Conservation (phyloP, 1,140 invertebrate species). For the Cotesia glomerata region DNA sequence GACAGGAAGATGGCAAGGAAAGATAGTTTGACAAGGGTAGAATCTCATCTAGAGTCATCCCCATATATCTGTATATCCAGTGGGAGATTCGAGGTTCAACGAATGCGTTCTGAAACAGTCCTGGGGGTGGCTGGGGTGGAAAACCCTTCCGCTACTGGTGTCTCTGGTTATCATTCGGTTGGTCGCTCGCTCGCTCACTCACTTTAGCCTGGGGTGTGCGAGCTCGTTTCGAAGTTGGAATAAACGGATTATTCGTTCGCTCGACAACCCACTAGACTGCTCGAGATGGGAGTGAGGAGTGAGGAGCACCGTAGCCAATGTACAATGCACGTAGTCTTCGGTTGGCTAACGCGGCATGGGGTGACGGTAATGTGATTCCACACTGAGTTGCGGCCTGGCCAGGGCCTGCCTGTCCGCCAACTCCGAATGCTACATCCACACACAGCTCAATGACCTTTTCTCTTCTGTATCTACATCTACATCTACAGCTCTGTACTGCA, state of each 20-base stretch:
- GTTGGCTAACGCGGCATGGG: slow-evolving; percentile 48
- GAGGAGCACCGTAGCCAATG: slow-evolving; percentile 39
- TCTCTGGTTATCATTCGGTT: background rate
- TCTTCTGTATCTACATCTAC: background rate
- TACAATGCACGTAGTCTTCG: slow-evolving; percentile 54
- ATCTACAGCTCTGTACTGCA: no score
- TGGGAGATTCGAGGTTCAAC: slow-evolving; percentile 21
- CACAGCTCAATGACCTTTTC: slow-evolving; percentile 14
- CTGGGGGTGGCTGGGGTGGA: background rate
- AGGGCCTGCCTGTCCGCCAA: slow-evolving; percentile 41
- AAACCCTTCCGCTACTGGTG: slow-evolving; percentile 11
- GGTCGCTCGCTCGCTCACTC: slow-evolving; percentile 10
- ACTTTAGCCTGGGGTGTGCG: slow-evolving; percentile 24
- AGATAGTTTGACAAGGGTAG: slow-evolving; percentile 27
- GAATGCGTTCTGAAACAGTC: slow-evolving; percentile 11
- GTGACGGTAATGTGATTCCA: slow-evolving; percentile 58
- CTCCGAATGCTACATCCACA: slow-evolving; percentile 40
- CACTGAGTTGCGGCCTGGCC: slow-evolving; percentile 47
- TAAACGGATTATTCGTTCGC: slow-evolving; percentile 59
- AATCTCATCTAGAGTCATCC: slow-evolving; percentile 26
- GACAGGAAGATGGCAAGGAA: slow-evolving; percentile 5
- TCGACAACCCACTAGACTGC: slow-evolving; percentile 30
- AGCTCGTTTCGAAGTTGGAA: slow-evolving; percentile 51
- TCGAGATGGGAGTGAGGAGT: background rate
- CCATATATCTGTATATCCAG: slow-evolving; percentile 3